Evolutionary conservation across 2,113 vertebrate species (phyloP).

Genomic region (pig (Sus scrofa)): DNA sequence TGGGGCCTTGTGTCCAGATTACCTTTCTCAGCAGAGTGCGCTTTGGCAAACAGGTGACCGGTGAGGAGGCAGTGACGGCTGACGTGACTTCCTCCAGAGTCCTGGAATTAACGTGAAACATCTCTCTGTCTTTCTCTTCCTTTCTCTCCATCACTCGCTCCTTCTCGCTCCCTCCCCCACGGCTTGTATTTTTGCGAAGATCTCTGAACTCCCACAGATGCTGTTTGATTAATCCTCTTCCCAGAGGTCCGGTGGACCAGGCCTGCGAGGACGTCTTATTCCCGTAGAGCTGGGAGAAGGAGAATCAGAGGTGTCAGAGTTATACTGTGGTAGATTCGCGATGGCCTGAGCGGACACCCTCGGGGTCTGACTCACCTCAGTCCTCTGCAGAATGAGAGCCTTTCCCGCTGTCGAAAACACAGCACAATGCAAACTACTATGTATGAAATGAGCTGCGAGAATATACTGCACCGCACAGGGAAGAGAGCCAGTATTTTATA

Average conservation of each 20-base stretch:
- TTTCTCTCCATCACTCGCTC: background rate
- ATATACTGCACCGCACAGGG: background rate
- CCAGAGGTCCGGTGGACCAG: too few species aligned
- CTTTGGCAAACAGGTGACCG: background rate
- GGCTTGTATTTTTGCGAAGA: background rate
- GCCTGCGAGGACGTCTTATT: background rate
- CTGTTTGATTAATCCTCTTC: background rate
- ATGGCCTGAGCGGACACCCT: background rate
- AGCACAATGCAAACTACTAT: background rate
- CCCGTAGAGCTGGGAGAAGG: background rate
- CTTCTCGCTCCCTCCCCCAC: background rate
- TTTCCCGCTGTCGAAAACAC: background rate
- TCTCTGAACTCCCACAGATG: background rate
- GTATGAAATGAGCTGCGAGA: background rate
- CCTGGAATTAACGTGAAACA: background rate
- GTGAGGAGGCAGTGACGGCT: fast-evolving
- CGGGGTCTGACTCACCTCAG: fast-evolving
- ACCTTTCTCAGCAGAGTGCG: background rate
- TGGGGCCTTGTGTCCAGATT: fast-evolving
- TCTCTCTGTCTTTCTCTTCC: background rate
- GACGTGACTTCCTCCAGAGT: too few species aligned
- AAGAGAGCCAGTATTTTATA: background rate
- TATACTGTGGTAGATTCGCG: too few species aligned
- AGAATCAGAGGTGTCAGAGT: background rate
- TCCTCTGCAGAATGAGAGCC: background rate